Base-by-base conservation (phyloP, 2,888 invertebrate genomes). In the Dyspetes luteomarginatus region DNA sequence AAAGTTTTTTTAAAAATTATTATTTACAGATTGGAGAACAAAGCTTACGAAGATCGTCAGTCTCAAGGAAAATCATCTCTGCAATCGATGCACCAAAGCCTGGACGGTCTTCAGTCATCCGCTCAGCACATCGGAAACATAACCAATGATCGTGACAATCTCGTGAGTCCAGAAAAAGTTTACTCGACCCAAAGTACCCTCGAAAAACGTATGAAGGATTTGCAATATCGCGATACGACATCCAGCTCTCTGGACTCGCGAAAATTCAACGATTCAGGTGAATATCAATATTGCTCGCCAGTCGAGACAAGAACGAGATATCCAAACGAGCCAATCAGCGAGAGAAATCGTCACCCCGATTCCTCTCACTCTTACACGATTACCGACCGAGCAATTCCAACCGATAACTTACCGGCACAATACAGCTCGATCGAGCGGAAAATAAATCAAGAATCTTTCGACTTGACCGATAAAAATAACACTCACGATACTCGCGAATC, bases 11-110 rank as follows among this genome's bases (percentile, higher is more conserved):
- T 36, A 15, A 19, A 9, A 36, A 12, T 9, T 0, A 36, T 36
- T 41, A 5, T n/a, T 2, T 30, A 0, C 91, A 94, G 94, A 86
- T 94, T 94, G 90, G 94, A 94, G 88, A 94, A 93, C 0, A 92
- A 93, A 43, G 91, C 93, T 64, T 94, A 93, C 90, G 94, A 94
- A 88, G 93, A 93, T 3, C 78, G 78, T 22, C 93, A 93, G 83
- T 92, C 93, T 19, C 82, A 85, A 24, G 91, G 12, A 92, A 93
- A 71, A 26, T 74, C 82, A 43, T 82, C 78, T 22, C 73, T 84
- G 36, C 86, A 85, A 28, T 75, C 82, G 22, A 84, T 84, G 71
- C 85, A 84, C 82, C 86, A 85, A n/a, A 87, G 82, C 30, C 48
- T 85, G 68, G 88, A 88, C 41, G 86, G 85, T 65, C 80, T 85